Evolutionary conservation across 2,797 vertebrate species (phyloP).

Genomic region (Peromyscus eremicus): DNA sequence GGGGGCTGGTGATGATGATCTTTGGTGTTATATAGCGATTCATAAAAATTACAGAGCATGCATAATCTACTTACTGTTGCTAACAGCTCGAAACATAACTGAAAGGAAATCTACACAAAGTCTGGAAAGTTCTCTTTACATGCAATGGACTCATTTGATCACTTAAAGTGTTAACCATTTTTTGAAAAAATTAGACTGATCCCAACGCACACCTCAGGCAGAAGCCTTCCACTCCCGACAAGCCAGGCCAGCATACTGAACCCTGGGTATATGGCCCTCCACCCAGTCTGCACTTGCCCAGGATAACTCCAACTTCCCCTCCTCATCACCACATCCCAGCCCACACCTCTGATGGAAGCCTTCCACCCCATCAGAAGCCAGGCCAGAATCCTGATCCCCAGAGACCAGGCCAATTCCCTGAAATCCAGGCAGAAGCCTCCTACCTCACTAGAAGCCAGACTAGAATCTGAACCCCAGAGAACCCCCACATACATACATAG

Average conservation of each 20-base stretch:
- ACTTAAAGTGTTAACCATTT: neutral
- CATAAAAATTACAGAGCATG: slow-evolving; percentile 11
- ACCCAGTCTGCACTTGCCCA: neutral
- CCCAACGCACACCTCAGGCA: neutral
- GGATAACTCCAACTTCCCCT: neutral
- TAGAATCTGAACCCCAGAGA: neutral
- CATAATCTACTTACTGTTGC: neutral
- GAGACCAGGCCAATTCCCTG: neutral
- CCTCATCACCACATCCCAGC: neutral
- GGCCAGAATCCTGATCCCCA: neutral
- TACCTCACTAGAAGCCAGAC: neutral
- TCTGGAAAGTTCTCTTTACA: neutral
- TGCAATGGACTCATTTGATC: neutral
- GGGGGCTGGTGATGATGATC: neutral
- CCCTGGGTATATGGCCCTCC: neutral
- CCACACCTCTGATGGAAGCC: neutral
- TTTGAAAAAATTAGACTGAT: neutral
- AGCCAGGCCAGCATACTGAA: neutral
- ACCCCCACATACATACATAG: neutral
- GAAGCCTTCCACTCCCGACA: neutral
- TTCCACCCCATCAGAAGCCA: neutral
- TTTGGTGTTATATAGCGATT: neutral
- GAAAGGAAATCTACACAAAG: neutral
- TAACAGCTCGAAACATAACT: neutral
- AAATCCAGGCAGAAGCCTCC: neutral